Conservation (phyloP, 30 jellyfish, hydroid and myxozoan species). For the Turritopsis dohrnii region DNA sequence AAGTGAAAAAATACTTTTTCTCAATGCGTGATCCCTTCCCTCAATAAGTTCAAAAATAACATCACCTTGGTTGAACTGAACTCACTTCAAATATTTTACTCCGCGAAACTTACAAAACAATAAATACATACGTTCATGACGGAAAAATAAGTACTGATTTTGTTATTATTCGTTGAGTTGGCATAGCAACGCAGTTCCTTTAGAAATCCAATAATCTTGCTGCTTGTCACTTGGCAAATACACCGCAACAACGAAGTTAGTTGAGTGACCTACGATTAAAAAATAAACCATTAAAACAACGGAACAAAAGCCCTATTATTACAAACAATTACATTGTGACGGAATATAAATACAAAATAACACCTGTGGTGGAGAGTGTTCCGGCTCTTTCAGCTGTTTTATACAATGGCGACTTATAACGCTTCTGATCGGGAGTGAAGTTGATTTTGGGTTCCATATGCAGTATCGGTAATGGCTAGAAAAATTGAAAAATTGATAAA, state of each 20-base stretch:
- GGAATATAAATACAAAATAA: neutral
- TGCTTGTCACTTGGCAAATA: slow-evolving; percentile 60
- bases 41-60: no score
- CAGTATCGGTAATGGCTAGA: slow-evolving; percentile 79
- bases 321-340: no score
- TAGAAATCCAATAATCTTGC: slow-evolving; percentile 88
- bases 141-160: neutral
- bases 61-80: no score
- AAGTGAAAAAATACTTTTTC: neutral
- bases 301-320: no score
- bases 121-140: neutral
- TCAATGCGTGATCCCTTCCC: no score
- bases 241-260: slow-evolving; percentile 88
- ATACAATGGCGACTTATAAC: slow-evolving; percentile 65
- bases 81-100: no score
- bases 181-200: slow-evolving; percentile 87
- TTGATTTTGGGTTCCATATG: slow-evolving; percentile 96
- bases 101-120: no score
- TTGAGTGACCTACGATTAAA: slow-evolving; percentile 97
- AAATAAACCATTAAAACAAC: no score
- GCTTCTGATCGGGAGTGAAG: slow-evolving; percentile 59
- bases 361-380: slow-evolving; percentile 89
- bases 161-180: slow-evolving; percentile 68
- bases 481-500: no score
- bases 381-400: slow-evolving; percentile 92